Percentiles rank a stretch among this genome's conserved stretches.
Evolutionary conservation across 2,113 vertebrate species (phyloP).

Genomic region (Onychorhynchus coronatus): DNA sequence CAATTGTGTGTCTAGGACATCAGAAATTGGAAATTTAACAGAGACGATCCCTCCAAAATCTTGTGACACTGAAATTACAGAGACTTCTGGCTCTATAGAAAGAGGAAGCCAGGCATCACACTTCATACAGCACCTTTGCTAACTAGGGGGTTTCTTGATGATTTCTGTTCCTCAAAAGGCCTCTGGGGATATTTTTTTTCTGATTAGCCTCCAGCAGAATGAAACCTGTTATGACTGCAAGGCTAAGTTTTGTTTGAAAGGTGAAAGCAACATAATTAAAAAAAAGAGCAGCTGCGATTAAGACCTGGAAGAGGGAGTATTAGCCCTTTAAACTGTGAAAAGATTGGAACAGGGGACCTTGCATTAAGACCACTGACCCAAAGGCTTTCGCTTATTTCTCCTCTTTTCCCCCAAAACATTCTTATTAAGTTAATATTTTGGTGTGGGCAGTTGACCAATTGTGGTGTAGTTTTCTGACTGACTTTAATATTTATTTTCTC

Average conservation of each 20-base stretch:
- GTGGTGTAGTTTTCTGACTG: background rate
- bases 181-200: constrained; percentile 17
- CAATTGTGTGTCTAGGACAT: background rate
- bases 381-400: background rate
- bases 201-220: background rate
- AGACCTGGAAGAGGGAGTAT: background rate
- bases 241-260: constrained; percentile 15
- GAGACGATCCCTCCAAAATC: background rate
- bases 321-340: background rate
- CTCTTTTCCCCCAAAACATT: background rate
- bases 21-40: background rate
- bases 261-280: background rate
- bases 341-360: background rate
- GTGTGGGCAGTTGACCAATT: background rate
- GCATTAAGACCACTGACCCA: background rate
- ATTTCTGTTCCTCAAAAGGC: constrained; percentile 56
- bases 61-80: background rate
- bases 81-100: background rate
- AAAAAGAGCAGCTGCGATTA: background rate
- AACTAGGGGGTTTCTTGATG: background rate
- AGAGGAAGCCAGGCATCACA: background rate
- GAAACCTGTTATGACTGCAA: background rate
- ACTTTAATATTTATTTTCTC: background rate
- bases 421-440: background rate
- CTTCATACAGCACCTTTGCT: background rate